Evolutionary conservation across 2,888 invertebrate species (phyloP).

Genomic region (Zootermopsis nevadensis): DNA sequence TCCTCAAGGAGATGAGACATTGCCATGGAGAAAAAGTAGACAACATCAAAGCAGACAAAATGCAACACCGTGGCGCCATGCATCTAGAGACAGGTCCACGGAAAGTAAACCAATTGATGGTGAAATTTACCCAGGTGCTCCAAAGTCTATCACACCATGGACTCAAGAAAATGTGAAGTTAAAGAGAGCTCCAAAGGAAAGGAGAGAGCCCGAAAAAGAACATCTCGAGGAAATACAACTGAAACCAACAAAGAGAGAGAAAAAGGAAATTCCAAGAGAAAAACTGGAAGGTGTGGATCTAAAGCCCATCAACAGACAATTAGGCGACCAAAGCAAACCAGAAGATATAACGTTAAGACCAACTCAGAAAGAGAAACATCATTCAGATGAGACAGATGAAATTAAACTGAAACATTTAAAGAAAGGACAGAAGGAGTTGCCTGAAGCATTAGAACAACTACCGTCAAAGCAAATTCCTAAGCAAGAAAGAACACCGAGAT

Average conservation of each 20-base stretch:
- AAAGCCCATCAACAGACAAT: constrained; percentile 50
- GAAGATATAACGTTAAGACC: neutral
- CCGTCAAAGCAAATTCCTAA: neutral
- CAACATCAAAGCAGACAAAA: constrained; percentile 57
- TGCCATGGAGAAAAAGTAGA: constrained; percentile 66
- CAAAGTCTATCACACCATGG: constrained; percentile 35
- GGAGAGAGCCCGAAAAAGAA: constrained; percentile 62
- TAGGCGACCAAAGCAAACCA: neutral
- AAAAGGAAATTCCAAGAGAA: constrained; percentile 47
- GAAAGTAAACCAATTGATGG: constrained; percentile 16
- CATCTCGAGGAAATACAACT: constrained; percentile 65
- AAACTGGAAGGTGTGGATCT: constrained; percentile 51
- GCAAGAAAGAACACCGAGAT: neutral
- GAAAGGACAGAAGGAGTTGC: constrained; percentile 46
- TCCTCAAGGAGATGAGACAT: constrained; percentile 67
- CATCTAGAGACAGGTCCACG: constrained; percentile 34
- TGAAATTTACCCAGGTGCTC: constrained; percentile 4
- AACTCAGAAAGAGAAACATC: constrained; percentile 8
- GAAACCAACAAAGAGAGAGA: constrained; percentile 59
- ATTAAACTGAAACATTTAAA: constrained; percentile 56
- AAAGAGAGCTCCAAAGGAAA: constrained; percentile 62
- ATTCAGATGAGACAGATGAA: constrained; percentile 12
- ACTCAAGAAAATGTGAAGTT: constrained; percentile 50
- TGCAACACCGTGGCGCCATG: constrained; percentile 52
- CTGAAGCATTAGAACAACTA: constrained; percentile 16